A percentile compares a stretch with the other conserved stretches of the same genome.
Evolutionary conservation across 1,140 invertebrate species (phyloP).

Genomic region (Zelostemma sp.): DNA sequence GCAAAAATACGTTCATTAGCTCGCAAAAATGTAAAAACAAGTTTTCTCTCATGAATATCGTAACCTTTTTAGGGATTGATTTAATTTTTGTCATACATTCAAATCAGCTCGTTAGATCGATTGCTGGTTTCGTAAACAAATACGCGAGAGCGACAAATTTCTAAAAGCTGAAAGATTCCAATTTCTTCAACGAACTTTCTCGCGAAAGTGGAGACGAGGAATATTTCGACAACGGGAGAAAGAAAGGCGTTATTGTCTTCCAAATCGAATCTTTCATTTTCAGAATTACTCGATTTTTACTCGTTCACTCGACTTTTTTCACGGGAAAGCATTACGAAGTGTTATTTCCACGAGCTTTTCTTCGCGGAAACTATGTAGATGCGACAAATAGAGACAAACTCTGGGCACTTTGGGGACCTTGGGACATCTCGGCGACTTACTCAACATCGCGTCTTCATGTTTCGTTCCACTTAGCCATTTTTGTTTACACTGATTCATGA

Average conservation of each 20-base stretch:
- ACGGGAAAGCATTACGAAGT: not conserved
- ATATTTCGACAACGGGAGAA: not conserved
- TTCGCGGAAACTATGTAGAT: constrained; percentile 5
- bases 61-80: constrained; percentile 1
- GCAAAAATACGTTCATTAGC: not conserved
- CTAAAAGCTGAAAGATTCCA: not conserved
- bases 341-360: constrained; percentile 1
- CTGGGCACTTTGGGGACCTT: constrained; percentile 21
- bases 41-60: not conserved
- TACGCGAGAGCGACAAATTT: too few relatives aligned
- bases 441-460: not conserved
- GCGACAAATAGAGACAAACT: constrained; percentile 26
- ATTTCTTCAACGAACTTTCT: not conserved
- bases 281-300: not conserved
- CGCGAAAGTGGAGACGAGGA: not conserved
- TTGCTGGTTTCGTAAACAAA: not conserved
- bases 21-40: not conserved
- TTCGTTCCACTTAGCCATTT: not conserved
- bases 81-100: not conserved
- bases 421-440: constrained; percentile 11
- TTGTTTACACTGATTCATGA: not conserved
- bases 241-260: constrained; percentile 1
- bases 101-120: not conserved
- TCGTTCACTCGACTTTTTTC: not conserved
- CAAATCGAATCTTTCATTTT: too few relatives aligned